These are phyloP conservation scores for Holotrichia oblita DNA, from an alignment of 1,140 invertebrate genomes.

Conservation along the genomic window DNA sequence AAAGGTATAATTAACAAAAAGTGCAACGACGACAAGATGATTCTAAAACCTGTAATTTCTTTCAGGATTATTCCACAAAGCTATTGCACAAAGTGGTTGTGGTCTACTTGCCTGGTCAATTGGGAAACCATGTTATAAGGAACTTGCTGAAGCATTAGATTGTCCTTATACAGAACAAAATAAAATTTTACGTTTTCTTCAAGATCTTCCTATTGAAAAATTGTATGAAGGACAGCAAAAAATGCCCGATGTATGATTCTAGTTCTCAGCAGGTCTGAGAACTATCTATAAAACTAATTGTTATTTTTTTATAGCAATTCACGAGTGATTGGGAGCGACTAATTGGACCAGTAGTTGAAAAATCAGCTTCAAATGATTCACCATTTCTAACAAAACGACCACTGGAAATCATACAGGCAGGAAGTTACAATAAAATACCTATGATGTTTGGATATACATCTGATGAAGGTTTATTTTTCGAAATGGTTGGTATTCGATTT, in stretches of 20 bases:
- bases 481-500: neutral
- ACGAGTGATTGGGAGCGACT: neutral
- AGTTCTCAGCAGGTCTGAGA: neutral
- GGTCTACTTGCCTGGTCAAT: slow-evolving; percentile 63
- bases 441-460: slow-evolving; percentile 65
- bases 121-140: slow-evolving; percentile 59
- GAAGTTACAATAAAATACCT: slow-evolving; percentile 62
- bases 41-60: too few species aligned
- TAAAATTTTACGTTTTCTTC: slow-evolving; percentile 60
- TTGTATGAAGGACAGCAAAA: slow-evolving; percentile 55
- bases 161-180: slow-evolving; percentile 39
- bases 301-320: neutral
- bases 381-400: slow-evolving; percentile 64
- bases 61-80: slow-evolving; percentile 64
- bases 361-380: slow-evolving; percentile 55
- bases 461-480: slow-evolving; percentile 36
- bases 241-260: slow-evolving; percentile 25
- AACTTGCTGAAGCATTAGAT: slow-evolving; percentile 54
- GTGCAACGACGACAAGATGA: too few species aligned
- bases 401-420: slow-evolving; percentile 59
- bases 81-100: slow-evolving; percentile 66
- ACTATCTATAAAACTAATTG: neutral
- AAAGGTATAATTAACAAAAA: slow-evolving; percentile 55
- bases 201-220: slow-evolving; percentile 58
- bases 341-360: slow-evolving; percentile 63